Evolutionary conservation across 2,888 invertebrate genomes (phyloP), one percentile per base, ranked within the genome.

Genomic region (Scotopteryx bipunctaria): DNA sequence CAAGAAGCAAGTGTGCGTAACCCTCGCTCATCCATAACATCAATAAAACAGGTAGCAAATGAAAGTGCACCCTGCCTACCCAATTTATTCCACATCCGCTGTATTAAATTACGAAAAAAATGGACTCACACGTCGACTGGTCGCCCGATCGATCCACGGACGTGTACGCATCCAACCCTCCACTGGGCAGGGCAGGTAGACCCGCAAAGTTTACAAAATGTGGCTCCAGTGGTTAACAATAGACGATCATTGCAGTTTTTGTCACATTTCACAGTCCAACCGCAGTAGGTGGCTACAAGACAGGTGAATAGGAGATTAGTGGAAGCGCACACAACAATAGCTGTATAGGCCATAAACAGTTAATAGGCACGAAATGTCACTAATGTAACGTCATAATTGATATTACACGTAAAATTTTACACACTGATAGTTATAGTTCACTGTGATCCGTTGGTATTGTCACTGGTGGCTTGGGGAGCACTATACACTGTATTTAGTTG

Each of bases 81-180:
- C 89, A 89, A 88, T 88, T 86, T 86, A 88, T 84, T 84, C 82
- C 81, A 89, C 87, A 89, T 90, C 90, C 89, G 87, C 65, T 78
- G 83, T 84, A 88, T 90, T 83, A 83, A 79, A 87, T 89, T 88
- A 87, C 89, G 66, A 62, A 70, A 80, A 81, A 83, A 81, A 78
- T 68, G 64, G 64, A 87, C 89, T 88, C 81, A 90, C 89, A 86
- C 83, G 86, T 78, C 78, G 79, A 80, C 69, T 68, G 65, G 81
- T 83, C 69, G 80, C 73, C 76, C 80, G 83, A 86, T 82, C 76
- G 69, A 75, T 83, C 77, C 76, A 63, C 70, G 70, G 78, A 81
- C 72, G 72, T 64, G 73, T 76, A 70, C 73, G 68, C 64, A 61
- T 62, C 56, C 75, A 75, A 77, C 82, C 81, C 83, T 79, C 78